Conservation (phyloP, 2,113 vertebrate species). For the Periophthalmodon schlosseri region DNA sequence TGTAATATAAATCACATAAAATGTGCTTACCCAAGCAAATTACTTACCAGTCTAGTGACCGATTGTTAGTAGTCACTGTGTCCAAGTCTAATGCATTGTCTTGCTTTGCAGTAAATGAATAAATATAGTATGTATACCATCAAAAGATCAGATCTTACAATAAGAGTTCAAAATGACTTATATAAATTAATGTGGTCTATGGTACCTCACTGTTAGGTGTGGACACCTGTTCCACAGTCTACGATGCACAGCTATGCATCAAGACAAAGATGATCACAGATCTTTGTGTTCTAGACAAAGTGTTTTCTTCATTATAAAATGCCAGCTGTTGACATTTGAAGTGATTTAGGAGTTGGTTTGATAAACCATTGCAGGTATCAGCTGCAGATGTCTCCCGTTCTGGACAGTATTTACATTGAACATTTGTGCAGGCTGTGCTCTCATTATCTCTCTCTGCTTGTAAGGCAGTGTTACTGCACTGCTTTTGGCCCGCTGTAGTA, state of each 20-base stretch:
- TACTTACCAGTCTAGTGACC: background rate
- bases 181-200: background rate
- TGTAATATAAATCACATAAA: background rate
- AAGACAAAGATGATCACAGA: background rate
- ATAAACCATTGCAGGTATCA: constrained; percentile 40
- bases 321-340: constrained; percentile 13
- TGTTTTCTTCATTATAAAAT: constrained; percentile 5
- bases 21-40: background rate
- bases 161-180: background rate
- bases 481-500: constrained; percentile 30
- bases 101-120: background rate
- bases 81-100: background rate
- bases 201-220: background rate
- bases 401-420: constrained; percentile 45
- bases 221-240: background rate
- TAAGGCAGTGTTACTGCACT: constrained; percentile 34
- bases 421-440: constrained; percentile 53
- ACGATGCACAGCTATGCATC: background rate
- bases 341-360: constrained; percentile 27
- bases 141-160: background rate
- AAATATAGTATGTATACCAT: background rate
- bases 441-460: constrained; percentile 53
- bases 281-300: constrained; percentile 4
- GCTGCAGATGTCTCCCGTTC: constrained; percentile 44
- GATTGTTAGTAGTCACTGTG: no score